A percentile compares a stretch with the other conserved stretches of the same genome.
Evolutionary conservation across 1,140 invertebrate species (phyloP).

Genomic region (Caenorhabditis remanei): DNA sequence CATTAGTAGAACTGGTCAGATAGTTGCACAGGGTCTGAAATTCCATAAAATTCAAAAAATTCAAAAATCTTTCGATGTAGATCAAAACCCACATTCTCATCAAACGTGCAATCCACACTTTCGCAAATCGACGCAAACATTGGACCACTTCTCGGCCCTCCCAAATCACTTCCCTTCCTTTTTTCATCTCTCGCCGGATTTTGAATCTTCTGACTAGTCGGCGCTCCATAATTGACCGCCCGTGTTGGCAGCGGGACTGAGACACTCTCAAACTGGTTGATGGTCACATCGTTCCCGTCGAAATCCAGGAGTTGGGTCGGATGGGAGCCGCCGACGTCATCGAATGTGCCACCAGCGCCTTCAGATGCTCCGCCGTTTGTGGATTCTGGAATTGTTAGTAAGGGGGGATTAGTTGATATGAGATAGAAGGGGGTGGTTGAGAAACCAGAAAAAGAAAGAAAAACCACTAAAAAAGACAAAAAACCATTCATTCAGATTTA

Average conservation of each 20-base stretch:
- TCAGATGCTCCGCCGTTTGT: slow-evolving; percentile 32
- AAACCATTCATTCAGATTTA: no score
- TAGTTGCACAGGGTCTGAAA: slow-evolving; percentile 64
- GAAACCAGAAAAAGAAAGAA: no score
- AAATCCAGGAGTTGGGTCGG: slow-evolving; percentile 29
- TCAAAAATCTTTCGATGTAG: not conserved
- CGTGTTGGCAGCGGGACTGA: slow-evolving; percentile 36
- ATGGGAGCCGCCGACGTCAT: not conserved
- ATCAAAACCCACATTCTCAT: slow-evolving; percentile 59
- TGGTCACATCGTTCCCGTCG: slow-evolving; percentile 44
- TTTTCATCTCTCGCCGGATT: slow-evolving; percentile 46
- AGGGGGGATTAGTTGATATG: not conserved
- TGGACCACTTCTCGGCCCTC: slow-evolving; percentile 53
- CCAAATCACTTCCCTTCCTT: slow-evolving; percentile 42
- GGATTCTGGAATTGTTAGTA: slow-evolving; percentile 51
- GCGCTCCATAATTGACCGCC: slow-evolving; percentile 49
- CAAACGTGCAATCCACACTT: slow-evolving; percentile 65
- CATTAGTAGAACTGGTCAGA: slow-evolving; percentile 56
- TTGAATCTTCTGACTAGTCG: slow-evolving; percentile 15
- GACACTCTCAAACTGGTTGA: slow-evolving; percentile 55
- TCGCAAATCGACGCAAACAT: slow-evolving; percentile 60
- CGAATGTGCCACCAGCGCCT: slow-evolving; percentile 55
- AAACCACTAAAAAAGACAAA: no score
- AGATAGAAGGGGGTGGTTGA: not conserved
- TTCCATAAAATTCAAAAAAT: not conserved